phyloP scores from a whole-genome alignment of 2,888 invertebrate genomes.

The Leptogaster cylindrica region DNA sequence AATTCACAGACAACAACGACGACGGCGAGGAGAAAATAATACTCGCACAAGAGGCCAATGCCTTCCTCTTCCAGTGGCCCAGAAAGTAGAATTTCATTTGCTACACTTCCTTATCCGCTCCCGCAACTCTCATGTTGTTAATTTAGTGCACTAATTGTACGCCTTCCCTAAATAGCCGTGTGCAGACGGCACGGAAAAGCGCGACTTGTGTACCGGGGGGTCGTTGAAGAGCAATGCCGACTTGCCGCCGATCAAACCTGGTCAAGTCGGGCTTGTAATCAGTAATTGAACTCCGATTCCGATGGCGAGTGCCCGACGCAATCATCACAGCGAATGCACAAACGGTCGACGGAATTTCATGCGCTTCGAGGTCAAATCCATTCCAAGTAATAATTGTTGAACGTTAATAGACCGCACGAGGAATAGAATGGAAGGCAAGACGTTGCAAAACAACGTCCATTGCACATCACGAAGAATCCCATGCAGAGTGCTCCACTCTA shows the following conservation, averaged over 20 bases:
- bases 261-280: slow-evolving; percentile 23
- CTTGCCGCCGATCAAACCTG: not conserved
- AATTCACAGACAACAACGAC: not conserved
- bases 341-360: not conserved
- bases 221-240: not conserved
- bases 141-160: not conserved
- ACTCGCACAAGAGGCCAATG: too few species aligned
- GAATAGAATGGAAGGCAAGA: not conserved
- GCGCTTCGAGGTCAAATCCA: slow-evolving; percentile 33
- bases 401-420: slow-evolving; percentile 16
- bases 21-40: too few species aligned
- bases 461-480: too few species aligned
- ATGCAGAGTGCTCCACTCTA: too few species aligned
- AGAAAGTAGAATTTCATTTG: slow-evolving; percentile 20
- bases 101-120: slow-evolving; percentile 27
- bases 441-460: too few species aligned
- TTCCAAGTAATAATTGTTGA: slow-evolving; percentile 20
- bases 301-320: not conserved
- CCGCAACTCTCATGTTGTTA: not conserved
- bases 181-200: not conserved
- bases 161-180: not conserved
- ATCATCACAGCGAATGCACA: not conserved
- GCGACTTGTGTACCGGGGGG: not conserved
- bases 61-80: not conserved
- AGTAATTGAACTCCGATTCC: slow-evolving; percentile 36